Conservation (phyloP, 1,140 invertebrate species). For the Campoletis sonorensis region DNA sequence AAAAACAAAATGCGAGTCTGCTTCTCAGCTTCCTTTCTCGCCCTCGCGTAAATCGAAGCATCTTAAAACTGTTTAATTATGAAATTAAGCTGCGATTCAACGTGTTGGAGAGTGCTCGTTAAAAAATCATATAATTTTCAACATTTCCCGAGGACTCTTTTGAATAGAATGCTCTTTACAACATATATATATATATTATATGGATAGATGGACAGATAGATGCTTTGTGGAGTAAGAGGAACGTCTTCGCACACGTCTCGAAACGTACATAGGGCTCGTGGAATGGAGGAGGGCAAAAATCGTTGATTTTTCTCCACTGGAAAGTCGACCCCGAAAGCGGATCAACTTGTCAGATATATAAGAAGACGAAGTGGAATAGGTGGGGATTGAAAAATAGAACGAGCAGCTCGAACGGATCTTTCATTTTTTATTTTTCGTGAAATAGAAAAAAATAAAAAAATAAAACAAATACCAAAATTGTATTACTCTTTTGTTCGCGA, state of each 20-base stretch:
- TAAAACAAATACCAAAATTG: not conserved
- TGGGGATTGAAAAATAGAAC: constrained; percentile 34
- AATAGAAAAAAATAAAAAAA: not conserved
- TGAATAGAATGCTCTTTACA: not conserved
- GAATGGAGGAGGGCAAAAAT: not conserved
- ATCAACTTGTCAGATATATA: constrained; percentile 43
- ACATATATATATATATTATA: not conserved
- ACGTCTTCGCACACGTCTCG: constrained; percentile 24
- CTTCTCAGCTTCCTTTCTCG: too few species aligned
- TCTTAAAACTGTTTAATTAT: too few species aligned
- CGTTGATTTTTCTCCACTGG: constrained; percentile 27
- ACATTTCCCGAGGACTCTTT: not conserved
- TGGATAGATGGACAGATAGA: constrained; percentile 39
- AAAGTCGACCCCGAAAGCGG: constrained; percentile 40
- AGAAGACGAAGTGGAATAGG: constrained; percentile 18
- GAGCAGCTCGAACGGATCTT: not conserved
- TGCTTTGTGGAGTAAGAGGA: not conserved
- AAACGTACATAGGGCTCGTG: not conserved
- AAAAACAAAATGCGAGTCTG: too few species aligned
- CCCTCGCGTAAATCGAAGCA: too few species aligned
- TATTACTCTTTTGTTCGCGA: not conserved
- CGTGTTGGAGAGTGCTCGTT: too few species aligned
- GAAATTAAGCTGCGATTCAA: too few species aligned
- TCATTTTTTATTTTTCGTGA: not conserved
- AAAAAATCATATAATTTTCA: not conserved